Conservation (phyloP, 2,797 vertebrate genomes). For the Xenops minutus region DNA sequence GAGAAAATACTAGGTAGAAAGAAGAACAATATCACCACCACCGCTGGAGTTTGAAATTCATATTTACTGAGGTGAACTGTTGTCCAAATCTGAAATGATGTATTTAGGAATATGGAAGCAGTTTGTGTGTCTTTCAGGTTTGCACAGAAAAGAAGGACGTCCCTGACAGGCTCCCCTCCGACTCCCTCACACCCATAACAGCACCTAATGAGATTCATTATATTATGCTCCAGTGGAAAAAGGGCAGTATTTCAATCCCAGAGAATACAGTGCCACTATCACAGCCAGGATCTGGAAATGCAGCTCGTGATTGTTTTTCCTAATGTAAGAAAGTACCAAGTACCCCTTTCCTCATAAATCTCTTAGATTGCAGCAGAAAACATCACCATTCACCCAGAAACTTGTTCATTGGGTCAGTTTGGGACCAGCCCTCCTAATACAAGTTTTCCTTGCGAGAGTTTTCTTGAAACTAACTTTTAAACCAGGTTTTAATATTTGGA, state of each 20-base stretch:
- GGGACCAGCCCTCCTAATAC: not conserved
- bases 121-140: not conserved
- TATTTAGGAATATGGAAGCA: not conserved
- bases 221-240: not conserved
- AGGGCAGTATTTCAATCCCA: not conserved
- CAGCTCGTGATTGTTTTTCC: not conserved
- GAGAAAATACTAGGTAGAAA: not conserved
- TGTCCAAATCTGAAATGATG: not conserved
- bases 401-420: not conserved
- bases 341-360: not conserved
- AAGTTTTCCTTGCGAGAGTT: not conserved
- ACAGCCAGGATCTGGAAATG: not conserved
- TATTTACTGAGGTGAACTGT: not conserved
- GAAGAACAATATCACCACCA: not conserved
- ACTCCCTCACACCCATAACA: not conserved
- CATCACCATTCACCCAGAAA: not conserved
- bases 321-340: not conserved
- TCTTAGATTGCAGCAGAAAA: not conserved
- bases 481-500: not conserved
- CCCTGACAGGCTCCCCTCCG: not conserved
- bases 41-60: not conserved
- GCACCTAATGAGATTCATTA: not conserved
- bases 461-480: not conserved
- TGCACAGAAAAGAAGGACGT: not conserved
- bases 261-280: not conserved